These are phyloP conservation scores for Drosophila aldrichi DNA, from an alignment of 2,888 invertebrate species.

Conservation along the genomic window DNA sequence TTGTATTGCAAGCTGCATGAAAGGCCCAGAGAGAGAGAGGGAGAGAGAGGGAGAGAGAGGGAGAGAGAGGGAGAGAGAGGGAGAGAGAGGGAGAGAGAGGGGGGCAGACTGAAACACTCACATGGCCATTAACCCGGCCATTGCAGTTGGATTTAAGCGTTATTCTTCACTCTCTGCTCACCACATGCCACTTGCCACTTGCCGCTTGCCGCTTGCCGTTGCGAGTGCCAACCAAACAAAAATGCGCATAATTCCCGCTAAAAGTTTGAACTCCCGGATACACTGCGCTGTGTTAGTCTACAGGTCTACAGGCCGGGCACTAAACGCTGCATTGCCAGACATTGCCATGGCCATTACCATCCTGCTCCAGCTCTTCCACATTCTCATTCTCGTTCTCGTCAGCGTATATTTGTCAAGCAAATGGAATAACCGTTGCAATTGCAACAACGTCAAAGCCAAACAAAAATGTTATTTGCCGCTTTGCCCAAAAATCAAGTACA, in stretches of 20 bases:
- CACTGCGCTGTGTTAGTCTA: constrained; percentile 1
- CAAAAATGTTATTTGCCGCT: constrained; percentile 80
- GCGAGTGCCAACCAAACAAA: constrained; percentile 64
- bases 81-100: not conserved
- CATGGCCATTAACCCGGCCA: constrained; percentile 58
- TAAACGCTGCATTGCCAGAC: constrained; percentile 52
- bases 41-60: not conserved
- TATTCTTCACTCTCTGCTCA: constrained; percentile 15
- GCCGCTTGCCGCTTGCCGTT: constrained; percentile 24
- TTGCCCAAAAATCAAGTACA: constrained; percentile 80
- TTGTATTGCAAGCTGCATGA: constrained; percentile 44
- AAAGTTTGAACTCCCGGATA: constrained; percentile 54
- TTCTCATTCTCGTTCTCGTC: constrained; percentile 27
- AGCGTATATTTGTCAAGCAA: constrained; percentile 78
- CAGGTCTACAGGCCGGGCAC: constrained; percentile 22
- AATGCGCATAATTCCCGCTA: constrained; percentile 73
- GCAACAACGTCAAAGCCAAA: constrained; percentile 80
- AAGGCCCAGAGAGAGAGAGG: constrained; percentile 18
- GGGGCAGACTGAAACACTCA: constrained; percentile 43
- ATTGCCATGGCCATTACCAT: constrained; percentile 16
- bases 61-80: not conserved
- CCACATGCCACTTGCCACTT: constrained; percentile 5
- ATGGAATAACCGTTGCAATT: constrained; percentile 79
- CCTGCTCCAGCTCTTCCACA: not conserved
- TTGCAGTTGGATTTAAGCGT: constrained; percentile 51